Percentiles rank a stretch among this genome's conserved stretches.
Evolutionary conservation across 2,797 vertebrate genomes (phyloP).

Genomic region (Botia almorhae): DNA sequence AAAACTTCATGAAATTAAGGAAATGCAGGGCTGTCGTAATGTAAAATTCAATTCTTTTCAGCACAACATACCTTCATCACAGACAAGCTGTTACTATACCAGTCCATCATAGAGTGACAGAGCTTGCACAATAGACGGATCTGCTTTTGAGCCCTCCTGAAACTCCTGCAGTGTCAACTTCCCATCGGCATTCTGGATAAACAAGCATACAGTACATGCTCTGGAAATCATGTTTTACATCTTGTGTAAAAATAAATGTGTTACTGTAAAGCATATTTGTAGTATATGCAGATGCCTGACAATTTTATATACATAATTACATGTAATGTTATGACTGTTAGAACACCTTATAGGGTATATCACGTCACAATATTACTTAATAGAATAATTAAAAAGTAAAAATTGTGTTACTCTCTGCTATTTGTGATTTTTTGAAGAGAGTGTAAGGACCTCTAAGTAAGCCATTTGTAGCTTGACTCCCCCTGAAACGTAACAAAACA

Average conservation of each 20-base stretch:
- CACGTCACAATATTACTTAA: too few species aligned
- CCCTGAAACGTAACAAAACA: too few species aligned
- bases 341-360: too few species aligned
- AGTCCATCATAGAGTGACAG: constrained; percentile 70
- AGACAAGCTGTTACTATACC: constrained; percentile 49
- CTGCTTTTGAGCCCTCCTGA: constrained; percentile 97
- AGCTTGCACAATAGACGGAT: constrained; percentile 97
- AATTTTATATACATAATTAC: background rate
- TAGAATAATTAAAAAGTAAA: background rate
- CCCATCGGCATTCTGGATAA: constrained; percentile 90
- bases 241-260: background rate
- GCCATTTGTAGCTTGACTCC: too few species aligned
- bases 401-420: too few species aligned
- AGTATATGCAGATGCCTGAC: background rate
- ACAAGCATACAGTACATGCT: constrained; percentile 36
- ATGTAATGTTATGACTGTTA: background rate
- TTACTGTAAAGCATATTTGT: background rate
- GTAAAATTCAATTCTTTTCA: background rate
- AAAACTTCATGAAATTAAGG: background rate
- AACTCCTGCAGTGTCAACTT: constrained; percentile 98
- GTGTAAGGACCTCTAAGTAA: too few species aligned
- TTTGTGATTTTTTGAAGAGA: too few species aligned
- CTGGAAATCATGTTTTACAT: background rate
- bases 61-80: constrained; percentile 16
- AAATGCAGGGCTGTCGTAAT: background rate